A percentile compares a stretch with the other conserved stretches of the same genome.
phyloP scores from a whole-genome alignment of 2,797 vertebrate species.

The Rhabdophis nuchalis region DNA sequence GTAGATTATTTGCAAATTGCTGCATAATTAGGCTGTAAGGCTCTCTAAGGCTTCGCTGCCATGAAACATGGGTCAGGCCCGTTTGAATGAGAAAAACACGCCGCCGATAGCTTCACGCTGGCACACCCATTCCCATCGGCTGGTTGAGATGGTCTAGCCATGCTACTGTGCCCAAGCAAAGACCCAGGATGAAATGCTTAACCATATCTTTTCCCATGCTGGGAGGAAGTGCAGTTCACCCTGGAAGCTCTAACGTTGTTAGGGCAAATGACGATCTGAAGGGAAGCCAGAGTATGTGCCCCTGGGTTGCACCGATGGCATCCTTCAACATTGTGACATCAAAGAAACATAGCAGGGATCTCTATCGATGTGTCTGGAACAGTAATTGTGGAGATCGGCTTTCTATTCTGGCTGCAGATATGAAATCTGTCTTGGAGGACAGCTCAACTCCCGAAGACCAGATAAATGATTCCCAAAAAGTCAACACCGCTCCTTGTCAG shows the following conservation, averaged over 20 bases:
- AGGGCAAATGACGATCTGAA: no score
- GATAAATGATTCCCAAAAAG: background rate
- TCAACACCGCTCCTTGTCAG: background rate
- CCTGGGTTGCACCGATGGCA: no score
- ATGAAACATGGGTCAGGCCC: background rate
- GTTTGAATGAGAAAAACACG: background rate
- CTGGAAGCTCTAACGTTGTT: no score
- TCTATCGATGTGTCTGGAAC: conserved; percentile 79
- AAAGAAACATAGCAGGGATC: no score
- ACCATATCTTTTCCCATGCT: background rate
- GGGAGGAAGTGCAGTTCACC: background rate
- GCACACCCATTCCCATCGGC: background rate
- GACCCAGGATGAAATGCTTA: no score
- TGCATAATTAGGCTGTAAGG: background rate
- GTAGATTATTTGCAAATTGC: background rate
- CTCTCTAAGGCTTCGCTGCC: background rate
- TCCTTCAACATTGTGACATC: no score
- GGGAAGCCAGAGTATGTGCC: no score
- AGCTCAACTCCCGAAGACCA: background rate
- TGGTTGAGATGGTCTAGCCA: background rate
- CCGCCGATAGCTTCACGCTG: background rate
- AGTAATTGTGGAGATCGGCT: conserved; percentile 80
- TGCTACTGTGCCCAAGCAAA: background rate
- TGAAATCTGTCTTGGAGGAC: background rate
- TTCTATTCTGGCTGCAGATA: conserved; percentile 49